phyloP scores from a whole-genome alignment of 2,888 invertebrate species.

The Taenaris catops region DNA sequence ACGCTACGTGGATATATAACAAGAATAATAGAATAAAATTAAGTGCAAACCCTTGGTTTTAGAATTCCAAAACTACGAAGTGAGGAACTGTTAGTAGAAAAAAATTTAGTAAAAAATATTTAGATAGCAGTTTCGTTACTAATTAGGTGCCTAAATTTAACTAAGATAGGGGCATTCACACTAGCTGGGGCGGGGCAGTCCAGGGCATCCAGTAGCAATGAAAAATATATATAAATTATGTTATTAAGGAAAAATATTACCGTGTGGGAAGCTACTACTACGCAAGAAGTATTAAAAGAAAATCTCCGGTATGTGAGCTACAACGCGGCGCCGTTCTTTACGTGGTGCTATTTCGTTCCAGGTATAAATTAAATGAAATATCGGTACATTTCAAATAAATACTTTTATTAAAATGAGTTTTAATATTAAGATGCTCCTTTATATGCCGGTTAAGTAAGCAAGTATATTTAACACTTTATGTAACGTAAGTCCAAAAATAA shows the following conservation, averaged over 20 bases:
- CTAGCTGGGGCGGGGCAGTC: constrained; percentile 64
- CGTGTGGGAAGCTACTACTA: constrained; percentile 67
- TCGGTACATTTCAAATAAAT: constrained; percentile 63
- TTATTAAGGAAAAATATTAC: constrained; percentile 41
- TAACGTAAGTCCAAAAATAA: constrained; percentile 56
- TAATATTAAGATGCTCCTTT: constrained; percentile 58
- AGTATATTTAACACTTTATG: constrained; percentile 54
- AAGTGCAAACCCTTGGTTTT: constrained; percentile 60
- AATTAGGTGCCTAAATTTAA: constrained; percentile 58
- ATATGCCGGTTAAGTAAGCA: constrained; percentile 70
- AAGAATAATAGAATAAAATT: too few relatives aligned
- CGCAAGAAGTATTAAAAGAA: constrained; percentile 35
- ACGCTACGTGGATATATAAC: too few relatives aligned
- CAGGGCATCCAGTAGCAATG: constrained; percentile 75
- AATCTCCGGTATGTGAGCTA: constrained; percentile 75
- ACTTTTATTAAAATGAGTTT: constrained; percentile 72
- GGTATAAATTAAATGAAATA: constrained; percentile 63
- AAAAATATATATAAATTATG: constrained; percentile 55
- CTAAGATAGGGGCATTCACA: constrained; percentile 70
- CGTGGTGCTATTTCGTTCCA: constrained; percentile 30
- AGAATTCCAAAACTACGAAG: constrained; percentile 55
- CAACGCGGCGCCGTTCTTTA: constrained; percentile 33
- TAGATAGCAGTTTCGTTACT: constrained; percentile 64
- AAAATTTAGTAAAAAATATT: constrained; percentile 36
- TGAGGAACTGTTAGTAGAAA: constrained; percentile 47